Evolutionary conservation across 2,113 vertebrate species (phyloP).

Genomic region (Notarius quadriscutis): DNA sequence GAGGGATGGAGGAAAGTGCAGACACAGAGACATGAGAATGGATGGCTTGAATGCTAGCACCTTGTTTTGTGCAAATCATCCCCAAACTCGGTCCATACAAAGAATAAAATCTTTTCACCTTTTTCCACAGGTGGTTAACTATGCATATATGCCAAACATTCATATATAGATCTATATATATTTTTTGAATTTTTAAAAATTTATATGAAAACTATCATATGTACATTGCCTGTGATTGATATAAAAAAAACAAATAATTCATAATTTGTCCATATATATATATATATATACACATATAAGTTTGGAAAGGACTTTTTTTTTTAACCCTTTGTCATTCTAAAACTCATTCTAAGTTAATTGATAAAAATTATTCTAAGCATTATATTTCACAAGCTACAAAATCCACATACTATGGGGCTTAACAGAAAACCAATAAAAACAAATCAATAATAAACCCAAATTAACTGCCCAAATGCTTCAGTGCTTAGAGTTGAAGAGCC

Average conservation of each 20-base stretch:
- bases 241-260: slow-evolving; percentile 74
- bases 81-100: slow-evolving; percentile 78
- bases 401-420: slow-evolving; percentile 68
- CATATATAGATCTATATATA: slow-evolving; percentile 82
- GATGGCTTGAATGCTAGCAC: slow-evolving; percentile 81
- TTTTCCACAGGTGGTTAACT: slow-evolving; percentile 78
- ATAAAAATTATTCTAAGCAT: slow-evolving; percentile 62
- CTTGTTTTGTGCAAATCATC: slow-evolving; percentile 83
- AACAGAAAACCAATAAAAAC: slow-evolving; percentile 55
- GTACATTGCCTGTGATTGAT: slow-evolving; percentile 78
- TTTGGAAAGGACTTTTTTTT: slow-evolving; percentile 61
- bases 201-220: slow-evolving; percentile 82
- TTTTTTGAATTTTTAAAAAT: slow-evolving; percentile 76
- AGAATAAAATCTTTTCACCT: slow-evolving; percentile 81
- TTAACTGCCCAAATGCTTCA: slow-evolving; percentile 59
- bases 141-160: slow-evolving; percentile 86
- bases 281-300: slow-evolving; percentile 70
- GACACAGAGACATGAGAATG: slow-evolving; percentile 60
- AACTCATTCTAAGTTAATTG: slow-evolving; percentile 63
- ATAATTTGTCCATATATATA: slow-evolving; percentile 69
- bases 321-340: slow-evolving; percentile 62
- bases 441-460: slow-evolving; percentile 48
- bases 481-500: slow-evolving; percentile 43
- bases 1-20: slow-evolving; percentile 13
- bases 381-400: slow-evolving; percentile 78